These are phyloP conservation scores for Linepithema humile DNA, from an alignment of 1,140 invertebrate genomes.

Conservation along the genomic window DNA sequence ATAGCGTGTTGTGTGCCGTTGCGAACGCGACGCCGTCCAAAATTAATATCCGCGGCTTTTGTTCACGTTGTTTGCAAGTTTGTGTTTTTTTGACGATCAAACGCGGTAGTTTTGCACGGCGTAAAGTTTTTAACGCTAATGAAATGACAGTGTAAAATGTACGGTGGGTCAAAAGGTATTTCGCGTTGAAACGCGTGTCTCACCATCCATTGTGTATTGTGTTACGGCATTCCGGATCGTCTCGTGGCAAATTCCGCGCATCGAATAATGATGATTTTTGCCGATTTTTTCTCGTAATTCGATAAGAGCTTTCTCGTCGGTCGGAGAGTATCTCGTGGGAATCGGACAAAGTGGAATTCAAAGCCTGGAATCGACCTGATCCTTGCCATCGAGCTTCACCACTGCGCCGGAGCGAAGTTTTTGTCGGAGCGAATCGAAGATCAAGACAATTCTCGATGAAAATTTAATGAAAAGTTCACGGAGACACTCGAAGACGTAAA, in stretches of 20 bases:
- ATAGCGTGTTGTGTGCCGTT: no score
- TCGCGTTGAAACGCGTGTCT: background rate
- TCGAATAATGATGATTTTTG: background rate
- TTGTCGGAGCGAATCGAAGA: conserved; percentile 51
- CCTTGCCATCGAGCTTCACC: conserved; percentile 19
- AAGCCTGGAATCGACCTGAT: conserved; percentile 68
- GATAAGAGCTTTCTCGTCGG: conserved; percentile 9
- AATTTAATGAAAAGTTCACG: conserved; percentile 72
- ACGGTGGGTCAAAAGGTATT: background rate
- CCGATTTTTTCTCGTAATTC: conserved; percentile 52
- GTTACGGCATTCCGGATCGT: background rate
- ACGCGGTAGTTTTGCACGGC: conserved; percentile 4
- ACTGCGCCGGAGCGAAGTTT: conserved; percentile 29
- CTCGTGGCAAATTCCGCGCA: background rate
- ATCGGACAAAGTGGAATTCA: conserved; percentile 60
- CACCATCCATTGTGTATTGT: background rate
- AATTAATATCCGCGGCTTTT: conserved; percentile 53
- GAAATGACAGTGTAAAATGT: background rate
- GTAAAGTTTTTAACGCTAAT: conserved; percentile 47
- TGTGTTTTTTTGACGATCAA: conserved; percentile 24
- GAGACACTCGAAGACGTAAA: conserved; percentile 27
- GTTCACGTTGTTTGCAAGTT: conserved; percentile 32
- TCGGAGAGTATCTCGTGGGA: conserved; percentile 64
- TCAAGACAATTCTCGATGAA: conserved; percentile 70
- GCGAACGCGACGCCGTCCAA: background rate